phyloP scores from a whole-genome alignment of 2,888 invertebrate genomes.

The Arrhopalites spinosus region DNA sequence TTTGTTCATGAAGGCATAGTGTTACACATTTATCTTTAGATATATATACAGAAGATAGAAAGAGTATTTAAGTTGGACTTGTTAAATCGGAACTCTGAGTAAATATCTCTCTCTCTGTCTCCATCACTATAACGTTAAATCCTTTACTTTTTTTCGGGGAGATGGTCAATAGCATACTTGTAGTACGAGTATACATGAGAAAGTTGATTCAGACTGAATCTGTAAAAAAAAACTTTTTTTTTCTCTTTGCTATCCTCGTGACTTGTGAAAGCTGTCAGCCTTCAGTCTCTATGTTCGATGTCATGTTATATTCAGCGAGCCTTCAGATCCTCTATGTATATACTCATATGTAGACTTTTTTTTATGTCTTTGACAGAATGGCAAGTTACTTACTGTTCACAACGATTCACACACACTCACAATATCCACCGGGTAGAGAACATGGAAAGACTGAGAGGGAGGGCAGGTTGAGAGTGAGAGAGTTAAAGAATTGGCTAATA shows the following conservation, averaged over 20 bases:
- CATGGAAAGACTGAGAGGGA: background rate
- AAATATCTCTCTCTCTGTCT: no score
- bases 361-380: conserved; percentile 24
- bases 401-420: background rate
- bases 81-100: no score
- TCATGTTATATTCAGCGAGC: conserved; percentile 20
- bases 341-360: background rate
- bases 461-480: conserved; percentile 7
- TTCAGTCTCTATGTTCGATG: conserved; percentile 26
- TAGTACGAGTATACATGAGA: background rate
- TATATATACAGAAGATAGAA: no score
- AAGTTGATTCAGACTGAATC: conserved; percentile 11
- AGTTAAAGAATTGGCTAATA: conserved; percentile 19
- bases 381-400: conserved; percentile 23
- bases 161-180: no score
- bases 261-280: conserved; percentile 24
- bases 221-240: conserved; percentile 7
- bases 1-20: no score
- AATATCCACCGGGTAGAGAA: background rate
- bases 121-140: no score
- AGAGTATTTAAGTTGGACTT: no score
- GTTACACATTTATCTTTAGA: no score
- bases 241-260: conserved; percentile 5
- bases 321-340: conserved; percentile 15
- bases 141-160: no score